phyloP scores from a whole-genome alignment of 2,797 vertebrate genomes.

The Galagoides demidoff region DNA sequence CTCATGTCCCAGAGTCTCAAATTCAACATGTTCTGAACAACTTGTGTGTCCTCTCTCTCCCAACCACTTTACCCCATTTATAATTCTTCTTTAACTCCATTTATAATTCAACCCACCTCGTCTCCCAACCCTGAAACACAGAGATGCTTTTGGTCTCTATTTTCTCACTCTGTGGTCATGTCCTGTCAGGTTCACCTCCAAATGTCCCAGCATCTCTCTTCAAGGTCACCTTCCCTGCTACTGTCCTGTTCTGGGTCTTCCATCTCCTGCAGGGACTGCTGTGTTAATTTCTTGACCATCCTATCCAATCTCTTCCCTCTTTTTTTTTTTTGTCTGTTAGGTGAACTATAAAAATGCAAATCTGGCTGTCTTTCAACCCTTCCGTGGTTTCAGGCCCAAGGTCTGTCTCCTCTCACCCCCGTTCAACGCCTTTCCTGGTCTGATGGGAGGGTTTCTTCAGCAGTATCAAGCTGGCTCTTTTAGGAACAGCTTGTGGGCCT shows the following conservation, averaged over 20 bases:
- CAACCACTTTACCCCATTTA: not conserved
- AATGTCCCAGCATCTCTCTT: not conserved
- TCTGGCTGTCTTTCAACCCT: not conserved
- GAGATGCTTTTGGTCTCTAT: not conserved
- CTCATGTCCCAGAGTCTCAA: not conserved
- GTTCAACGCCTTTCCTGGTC: not conserved
- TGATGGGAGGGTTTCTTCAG: not conserved
- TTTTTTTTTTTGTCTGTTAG: not conserved
- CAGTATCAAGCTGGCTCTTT: not conserved
- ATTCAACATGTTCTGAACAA: not conserved
- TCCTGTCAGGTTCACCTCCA: not conserved
- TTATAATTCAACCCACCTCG: not conserved
- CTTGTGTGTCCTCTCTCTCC: not conserved
- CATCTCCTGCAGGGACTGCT: not conserved
- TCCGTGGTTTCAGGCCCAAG: not conserved
- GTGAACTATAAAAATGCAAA: slow-evolving; percentile 1
- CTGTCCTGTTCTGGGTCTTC: not conserved
- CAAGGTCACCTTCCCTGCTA: not conserved
- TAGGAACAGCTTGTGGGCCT: not conserved
- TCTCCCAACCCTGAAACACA: not conserved
- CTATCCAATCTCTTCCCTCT: not conserved
- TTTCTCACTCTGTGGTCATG: not conserved
- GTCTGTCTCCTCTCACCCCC: not conserved
- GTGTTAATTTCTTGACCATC: not conserved
- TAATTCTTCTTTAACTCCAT: not conserved